Percentiles rank a stretch among this genome's conserved stretches.
Conservation (phyloP, 2,113 vertebrate genomes). For the Eubucco bourcierii region DNA sequence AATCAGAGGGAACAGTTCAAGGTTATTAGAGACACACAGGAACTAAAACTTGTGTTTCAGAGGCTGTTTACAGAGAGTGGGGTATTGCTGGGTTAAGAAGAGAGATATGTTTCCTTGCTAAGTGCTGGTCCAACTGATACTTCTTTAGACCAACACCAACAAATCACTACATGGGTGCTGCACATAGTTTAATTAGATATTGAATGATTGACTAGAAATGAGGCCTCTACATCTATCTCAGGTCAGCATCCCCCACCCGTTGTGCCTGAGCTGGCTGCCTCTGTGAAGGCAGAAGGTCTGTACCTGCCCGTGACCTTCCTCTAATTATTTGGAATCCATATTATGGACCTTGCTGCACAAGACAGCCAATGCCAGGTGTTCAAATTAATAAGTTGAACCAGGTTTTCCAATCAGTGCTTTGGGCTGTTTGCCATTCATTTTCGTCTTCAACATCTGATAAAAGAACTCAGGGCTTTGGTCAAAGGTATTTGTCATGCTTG, state of each 20-base stretch:
- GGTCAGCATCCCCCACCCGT: neutral
- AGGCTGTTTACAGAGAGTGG: neutral
- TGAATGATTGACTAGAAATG: neutral
- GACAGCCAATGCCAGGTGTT: slow-evolving; percentile 53
- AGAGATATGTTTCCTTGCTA: neutral
- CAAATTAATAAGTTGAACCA: slow-evolving; percentile 65
- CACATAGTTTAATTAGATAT: slow-evolving; percentile 32
- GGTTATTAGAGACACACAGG: neutral
- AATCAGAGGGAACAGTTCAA: neutral
- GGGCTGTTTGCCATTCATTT: slow-evolving; percentile 58
- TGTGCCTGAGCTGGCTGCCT: neutral
- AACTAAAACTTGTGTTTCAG: neutral
- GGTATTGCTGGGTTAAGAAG: neutral
- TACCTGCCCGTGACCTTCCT: slow-evolving; percentile 43
- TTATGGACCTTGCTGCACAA: slow-evolving; percentile 20
- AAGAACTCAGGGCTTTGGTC: slow-evolving; percentile 28
- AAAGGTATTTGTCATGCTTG: neutral
- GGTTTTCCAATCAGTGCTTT: slow-evolving; percentile 38
- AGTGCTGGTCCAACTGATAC: neutral
- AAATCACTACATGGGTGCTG: neutral
- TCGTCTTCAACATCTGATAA: slow-evolving; percentile 37
- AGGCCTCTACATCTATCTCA: neutral
- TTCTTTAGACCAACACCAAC: neutral
- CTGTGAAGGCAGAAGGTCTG: slow-evolving; percentile 22
- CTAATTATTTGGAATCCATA: slow-evolving; percentile 67